phyloP scores from a whole-genome alignment of 1,140 invertebrate genomes.

The Solen grandis region DNA sequence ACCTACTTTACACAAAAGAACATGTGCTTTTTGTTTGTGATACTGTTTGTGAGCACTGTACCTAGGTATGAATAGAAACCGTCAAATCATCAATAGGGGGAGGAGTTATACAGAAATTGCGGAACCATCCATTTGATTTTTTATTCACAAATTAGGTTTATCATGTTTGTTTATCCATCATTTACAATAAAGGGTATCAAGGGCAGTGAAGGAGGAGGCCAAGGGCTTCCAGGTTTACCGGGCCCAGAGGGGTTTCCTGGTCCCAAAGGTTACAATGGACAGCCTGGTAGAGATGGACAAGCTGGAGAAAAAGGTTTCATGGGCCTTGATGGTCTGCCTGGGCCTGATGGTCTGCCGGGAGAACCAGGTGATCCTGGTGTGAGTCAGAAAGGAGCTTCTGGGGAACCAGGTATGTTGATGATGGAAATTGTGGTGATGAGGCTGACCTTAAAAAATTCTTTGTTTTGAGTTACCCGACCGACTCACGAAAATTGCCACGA shows the following conservation, averaged over 20 bases:
- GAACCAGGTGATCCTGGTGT: slow-evolving; percentile 39
- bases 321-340: slow-evolving; percentile 47
- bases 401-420: slow-evolving; percentile 23
- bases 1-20: too few relatives aligned
- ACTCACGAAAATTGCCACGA: too few relatives aligned
- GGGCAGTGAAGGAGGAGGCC: slow-evolving; percentile 34
- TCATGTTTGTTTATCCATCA: too few relatives aligned
- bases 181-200: slow-evolving; percentile 42
- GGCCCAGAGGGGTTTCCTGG: slow-evolving; percentile 35
- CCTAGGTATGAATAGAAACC: too few relatives aligned
- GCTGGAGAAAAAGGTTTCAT: slow-evolving; percentile 19
- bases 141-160: too few relatives aligned
- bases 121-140: too few relatives aligned
- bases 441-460: too few relatives aligned
- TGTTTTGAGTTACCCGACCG: too few relatives aligned
- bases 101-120: too few relatives aligned
- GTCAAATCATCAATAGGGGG: too few relatives aligned
- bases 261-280: slow-evolving; percentile 30
- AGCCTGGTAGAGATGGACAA: slow-evolving; percentile 18
- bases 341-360: slow-evolving; percentile 54
- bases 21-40: too few relatives aligned
- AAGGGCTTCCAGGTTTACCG: not conserved
- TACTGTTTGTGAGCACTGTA: too few relatives aligned
- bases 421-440: not conserved
- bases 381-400: slow-evolving; percentile 24